Evolutionary conservation across 37 sponge, comb jelly and placozoan genomes (phyloP).

Genomic region (Ianthella basta): DNA sequence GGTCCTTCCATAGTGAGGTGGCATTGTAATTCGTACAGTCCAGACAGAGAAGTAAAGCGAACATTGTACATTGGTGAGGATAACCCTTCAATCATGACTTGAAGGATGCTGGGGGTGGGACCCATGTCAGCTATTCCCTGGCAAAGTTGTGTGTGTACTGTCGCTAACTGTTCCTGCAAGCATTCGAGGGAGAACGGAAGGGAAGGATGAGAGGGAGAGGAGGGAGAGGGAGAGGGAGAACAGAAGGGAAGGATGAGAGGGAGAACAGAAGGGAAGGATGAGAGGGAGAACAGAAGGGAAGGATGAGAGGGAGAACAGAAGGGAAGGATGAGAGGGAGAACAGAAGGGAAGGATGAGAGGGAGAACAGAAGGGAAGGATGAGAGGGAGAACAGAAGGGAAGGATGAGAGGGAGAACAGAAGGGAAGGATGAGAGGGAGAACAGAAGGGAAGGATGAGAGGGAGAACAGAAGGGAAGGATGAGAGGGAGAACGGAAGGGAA

Average conservation of each 20-base stretch:
- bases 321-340: conserved; percentile 6
- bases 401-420: not conserved
- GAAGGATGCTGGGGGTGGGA: conserved; percentile 14
- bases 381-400: not conserved
- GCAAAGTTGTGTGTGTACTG: not conserved
- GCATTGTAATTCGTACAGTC: not conserved
- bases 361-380: not conserved
- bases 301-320: not conserved
- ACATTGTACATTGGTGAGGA: conserved; percentile 22
- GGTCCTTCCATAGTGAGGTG: not conserved
- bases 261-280: not conserved
- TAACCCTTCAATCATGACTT: conserved; percentile 39
- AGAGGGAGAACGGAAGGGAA: not conserved
- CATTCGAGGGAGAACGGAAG: not conserved
- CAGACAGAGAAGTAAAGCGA: conserved; percentile 5
- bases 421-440: not conserved
- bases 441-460: not conserved
- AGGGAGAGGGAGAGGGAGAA: not conserved
- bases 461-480: not conserved
- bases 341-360: not conserved
- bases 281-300: not conserved
- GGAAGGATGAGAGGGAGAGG: conserved; percentile 1
- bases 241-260: not conserved
- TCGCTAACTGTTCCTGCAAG: not conserved
- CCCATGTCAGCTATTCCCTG: conserved; percentile 16